Conservation (phyloP, 2,888 invertebrate species). For the Plutella xylostella region DNA sequence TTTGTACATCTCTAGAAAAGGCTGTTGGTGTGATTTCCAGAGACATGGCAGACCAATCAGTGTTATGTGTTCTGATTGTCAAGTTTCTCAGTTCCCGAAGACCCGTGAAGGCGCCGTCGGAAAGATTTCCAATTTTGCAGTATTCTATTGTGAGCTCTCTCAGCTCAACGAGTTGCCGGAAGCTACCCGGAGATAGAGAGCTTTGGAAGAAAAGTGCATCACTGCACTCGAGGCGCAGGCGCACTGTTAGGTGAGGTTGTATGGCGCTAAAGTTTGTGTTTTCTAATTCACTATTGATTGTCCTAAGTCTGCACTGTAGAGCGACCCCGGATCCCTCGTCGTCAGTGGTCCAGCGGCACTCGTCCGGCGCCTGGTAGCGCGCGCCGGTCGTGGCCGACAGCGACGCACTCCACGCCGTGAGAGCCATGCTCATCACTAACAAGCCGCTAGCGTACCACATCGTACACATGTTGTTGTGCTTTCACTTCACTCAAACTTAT, state of each 20-base stretch:
- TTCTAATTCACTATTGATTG: conserved; percentile 85
- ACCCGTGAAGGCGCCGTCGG: conserved; percentile 85
- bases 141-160: conserved; percentile 83
- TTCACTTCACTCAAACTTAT: conserved; percentile 36
- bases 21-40: conserved; percentile 80
- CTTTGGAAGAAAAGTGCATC: conserved; percentile 85
- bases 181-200: conserved; percentile 80
- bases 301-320: conserved; percentile 78
- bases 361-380: conserved; percentile 84
- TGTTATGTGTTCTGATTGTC: conserved; percentile 85
- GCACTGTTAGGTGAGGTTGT: conserved; percentile 83
- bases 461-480: conserved; percentile 49
- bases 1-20: conserved; percentile 78
- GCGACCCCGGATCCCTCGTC: conserved; percentile 76
- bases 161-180: conserved; percentile 79
- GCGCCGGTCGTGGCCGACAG: conserved; percentile 63
- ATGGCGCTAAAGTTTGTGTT: conserved; percentile 87
- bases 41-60: conserved; percentile 85
- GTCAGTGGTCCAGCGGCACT: conserved; percentile 83
- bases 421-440: conserved; percentile 51
- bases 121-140: conserved; percentile 85
- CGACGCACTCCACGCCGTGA: conserved; percentile 54
- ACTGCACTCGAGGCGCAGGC: conserved; percentile 82
- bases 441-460: conserved; percentile 49
- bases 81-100: conserved; percentile 82